These are phyloP conservation scores for Camponotus fellah DNA, from an alignment of 2,888 invertebrate genomes.

Conservation along the genomic window DNA sequence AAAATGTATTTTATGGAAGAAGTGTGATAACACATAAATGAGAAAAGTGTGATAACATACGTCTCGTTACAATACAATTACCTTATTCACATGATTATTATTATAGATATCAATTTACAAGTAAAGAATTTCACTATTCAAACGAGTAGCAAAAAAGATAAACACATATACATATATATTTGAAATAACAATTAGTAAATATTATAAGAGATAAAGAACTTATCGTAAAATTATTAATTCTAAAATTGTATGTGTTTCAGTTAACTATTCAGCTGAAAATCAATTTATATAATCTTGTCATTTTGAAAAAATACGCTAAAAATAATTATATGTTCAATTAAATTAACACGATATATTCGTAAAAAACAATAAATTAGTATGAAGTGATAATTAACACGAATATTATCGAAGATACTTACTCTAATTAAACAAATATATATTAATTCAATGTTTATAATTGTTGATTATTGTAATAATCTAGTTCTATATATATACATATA, in stretches of 20 bases:
- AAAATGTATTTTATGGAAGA: not conserved
- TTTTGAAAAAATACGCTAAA: not conserved
- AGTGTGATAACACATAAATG: constrained; percentile 3
- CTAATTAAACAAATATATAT: not conserved
- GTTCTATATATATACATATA: not conserved
- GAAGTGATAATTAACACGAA: constrained; percentile 15
- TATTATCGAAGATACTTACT: constrained; percentile 5
- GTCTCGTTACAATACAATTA: not conserved
- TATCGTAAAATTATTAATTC: not conserved
- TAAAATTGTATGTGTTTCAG: not conserved
- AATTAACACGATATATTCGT: not conserved
- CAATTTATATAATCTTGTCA: not conserved
- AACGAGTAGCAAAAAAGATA: constrained; percentile 14
- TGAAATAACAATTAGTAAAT: not conserved
- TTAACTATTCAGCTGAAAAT: not conserved
- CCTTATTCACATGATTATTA: not conserved
- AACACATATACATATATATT: not conserved
- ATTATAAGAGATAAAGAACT: not conserved
- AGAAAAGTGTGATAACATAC: not conserved
- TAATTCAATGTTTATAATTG: not conserved
- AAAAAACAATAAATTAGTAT: constrained; percentile 3
- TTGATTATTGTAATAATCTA: not conserved
- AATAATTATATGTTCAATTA: not conserved
- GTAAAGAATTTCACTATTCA: constrained; percentile 8
- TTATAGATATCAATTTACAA: not conserved